Evolutionary conservation across 2,113 vertebrate genomes (phyloP).

Genomic region (Cyanoramphus novaezelandiae): DNA sequence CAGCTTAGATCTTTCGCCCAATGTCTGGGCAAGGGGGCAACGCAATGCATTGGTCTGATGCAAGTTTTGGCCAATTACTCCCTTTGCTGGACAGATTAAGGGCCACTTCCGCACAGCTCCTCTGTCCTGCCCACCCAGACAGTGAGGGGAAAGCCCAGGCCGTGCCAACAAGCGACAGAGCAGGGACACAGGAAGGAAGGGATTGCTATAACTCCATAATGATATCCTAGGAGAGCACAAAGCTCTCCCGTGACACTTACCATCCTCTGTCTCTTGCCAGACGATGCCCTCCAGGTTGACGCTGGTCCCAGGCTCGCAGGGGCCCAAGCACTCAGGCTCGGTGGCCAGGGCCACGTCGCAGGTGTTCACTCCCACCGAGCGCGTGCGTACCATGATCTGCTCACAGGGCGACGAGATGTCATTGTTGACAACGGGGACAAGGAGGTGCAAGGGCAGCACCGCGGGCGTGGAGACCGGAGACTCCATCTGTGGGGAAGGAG

Average conservation of each 20-base stretch:
- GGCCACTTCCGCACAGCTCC: not conserved
- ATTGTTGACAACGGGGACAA: conserved; percentile 86
- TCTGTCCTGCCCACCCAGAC: not conserved
- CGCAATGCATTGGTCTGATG: fast-evolving
- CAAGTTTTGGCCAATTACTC: not conserved
- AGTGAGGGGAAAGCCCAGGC: not conserved
- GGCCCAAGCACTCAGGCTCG: conserved; percentile 95
- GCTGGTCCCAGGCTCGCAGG: conserved; percentile 96
- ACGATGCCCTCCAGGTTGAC: conserved; percentile 99
- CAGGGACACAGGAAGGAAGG: not conserved
- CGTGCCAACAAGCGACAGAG: not conserved
- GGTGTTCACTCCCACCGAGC: conserved; percentile 95
- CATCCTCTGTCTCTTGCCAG: conserved; percentile 98
- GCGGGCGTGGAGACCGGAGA: conserved; percentile 93
- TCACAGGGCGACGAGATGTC: conserved; percentile 97
- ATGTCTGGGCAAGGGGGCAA: not conserved
- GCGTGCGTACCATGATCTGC: conserved; percentile 99
- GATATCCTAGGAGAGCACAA: not conserved
- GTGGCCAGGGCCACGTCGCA: conserved; percentile 94
- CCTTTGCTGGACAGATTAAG: not conserved
- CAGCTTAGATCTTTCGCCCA: not conserved
- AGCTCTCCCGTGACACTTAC: conserved; percentile 76
- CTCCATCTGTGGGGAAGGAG: conserved; percentile 86
- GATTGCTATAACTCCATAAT: not conserved
- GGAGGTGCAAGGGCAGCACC: conserved; percentile 91